Base-by-base conservation (phyloP, 1,140 invertebrate species). In the Tribolium madens region DNA sequence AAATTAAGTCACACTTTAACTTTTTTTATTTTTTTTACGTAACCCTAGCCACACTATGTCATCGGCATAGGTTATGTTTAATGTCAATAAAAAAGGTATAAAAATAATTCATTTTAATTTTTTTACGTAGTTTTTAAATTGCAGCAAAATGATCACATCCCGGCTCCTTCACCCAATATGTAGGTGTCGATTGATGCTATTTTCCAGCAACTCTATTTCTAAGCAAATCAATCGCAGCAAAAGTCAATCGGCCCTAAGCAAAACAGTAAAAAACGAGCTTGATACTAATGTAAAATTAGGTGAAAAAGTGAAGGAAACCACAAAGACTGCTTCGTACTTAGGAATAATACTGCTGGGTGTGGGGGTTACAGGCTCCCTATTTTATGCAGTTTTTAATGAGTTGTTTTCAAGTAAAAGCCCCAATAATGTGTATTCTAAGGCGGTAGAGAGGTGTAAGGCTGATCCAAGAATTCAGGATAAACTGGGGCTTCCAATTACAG, bases 341-440 rank as follows among this genome's bases (percentile, higher is more conserved):
- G 91, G 91, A 7, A 90, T 97, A n/a, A 95, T 97, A 70, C 74
- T 96, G 26, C 84, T 90, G 31, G 95, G 95, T 12, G 82, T 96
- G 48, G 92, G 92, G 15, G 89, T 96, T 0, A 95, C 93, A 17
- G 92, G 91, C 53, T 84, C 92, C 1, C 91, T 97, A 84, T 92
- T 96, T 81, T 97, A 93, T 85, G 90, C 92, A 42, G 90, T 97
- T 76, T 94, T 96, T 80, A 89, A 89, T 73, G 96, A 97, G 86
- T 86, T 97, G 14, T 96, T 97, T 87, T 97, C 95, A 2, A 91
- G 90, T 79, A 92, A 94, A 79, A 97, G 95, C 86, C 91, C 94
- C 0, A 95, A 94, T 87, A 94, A 91, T 81, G 89, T 97, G 75
- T 97, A 96, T 83, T 91, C 91, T 6, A 90, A 91, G 82, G 94